Percentiles rank a stretch among this genome's conserved stretches.
These are phyloP conservation scores for Campoplex nolae DNA, from an alignment of 2,888 invertebrate genomes.

Conservation along the genomic window DNA sequence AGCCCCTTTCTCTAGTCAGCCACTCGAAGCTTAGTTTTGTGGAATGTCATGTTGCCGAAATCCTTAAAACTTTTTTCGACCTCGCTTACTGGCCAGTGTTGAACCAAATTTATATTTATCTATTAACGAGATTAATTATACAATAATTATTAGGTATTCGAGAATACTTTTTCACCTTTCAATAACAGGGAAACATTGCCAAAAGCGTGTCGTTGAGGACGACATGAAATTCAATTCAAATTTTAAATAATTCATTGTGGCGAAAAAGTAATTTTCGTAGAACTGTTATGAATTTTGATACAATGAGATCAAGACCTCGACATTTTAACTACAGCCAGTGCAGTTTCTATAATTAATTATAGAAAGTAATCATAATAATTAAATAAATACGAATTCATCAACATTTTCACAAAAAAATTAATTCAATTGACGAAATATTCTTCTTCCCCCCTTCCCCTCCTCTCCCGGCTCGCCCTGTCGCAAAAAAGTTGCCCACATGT, in stretches of 20 bases:
- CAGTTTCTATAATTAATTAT: too few relatives aligned
- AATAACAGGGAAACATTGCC: not conserved
- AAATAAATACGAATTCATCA: too few relatives aligned
- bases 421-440: not conserved
- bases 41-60: slow-evolving; percentile 34
- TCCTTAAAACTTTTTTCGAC: slow-evolving; percentile 31
- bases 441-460: not conserved
- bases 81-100: not conserved
- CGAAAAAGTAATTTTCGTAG: not conserved
- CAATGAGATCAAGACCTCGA: not conserved
- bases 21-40: slow-evolving; percentile 11
- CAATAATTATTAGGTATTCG: not conserved
- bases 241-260: not conserved
- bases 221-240: not conserved
- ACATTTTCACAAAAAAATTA: too few relatives aligned
- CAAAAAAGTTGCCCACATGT: not conserved
- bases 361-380: too few relatives aligned
- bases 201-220: not conserved
- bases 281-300: not conserved
- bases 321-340: too few relatives aligned
- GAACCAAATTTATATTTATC: slow-evolving; percentile 15
- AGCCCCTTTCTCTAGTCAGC: slow-evolving; percentile 23
- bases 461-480: not conserved
- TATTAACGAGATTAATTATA: slow-evolving; percentile 5
- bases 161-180: not conserved